Percentiles rank a stretch among this genome's conserved stretches.
Conservation (phyloP, 1,140 invertebrate genomes). For the Apis florea region DNA sequence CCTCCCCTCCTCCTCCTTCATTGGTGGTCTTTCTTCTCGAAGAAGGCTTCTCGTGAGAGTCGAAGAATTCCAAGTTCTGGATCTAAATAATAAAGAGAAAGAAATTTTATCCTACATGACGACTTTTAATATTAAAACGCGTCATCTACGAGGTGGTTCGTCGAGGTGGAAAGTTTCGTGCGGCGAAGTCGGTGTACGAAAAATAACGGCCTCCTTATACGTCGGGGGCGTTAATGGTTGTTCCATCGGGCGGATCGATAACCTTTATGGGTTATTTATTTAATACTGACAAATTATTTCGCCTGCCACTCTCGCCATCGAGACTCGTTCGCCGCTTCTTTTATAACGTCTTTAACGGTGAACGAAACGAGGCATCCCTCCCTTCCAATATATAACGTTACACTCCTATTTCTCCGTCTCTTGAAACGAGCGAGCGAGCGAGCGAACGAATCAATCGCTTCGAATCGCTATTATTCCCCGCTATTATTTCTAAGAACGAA, state of each 20-base stretch:
- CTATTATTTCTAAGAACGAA: no score
- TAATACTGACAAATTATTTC: slow-evolving; percentile 81
- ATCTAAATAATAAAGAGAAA: no score
- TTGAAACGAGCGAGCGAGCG: no score
- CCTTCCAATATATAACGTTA: background rate
- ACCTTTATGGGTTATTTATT: slow-evolving; percentile 80
- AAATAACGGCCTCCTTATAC: slow-evolving; percentile 78
- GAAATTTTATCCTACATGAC: no score
- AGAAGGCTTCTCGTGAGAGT: no score
- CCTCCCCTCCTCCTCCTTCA: background rate
- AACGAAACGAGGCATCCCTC: slow-evolving; percentile 52
- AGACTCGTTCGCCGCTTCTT: slow-evolving; percentile 63
- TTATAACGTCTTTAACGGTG: slow-evolving; percentile 76
- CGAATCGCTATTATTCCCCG: no score
- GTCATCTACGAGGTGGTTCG: no score
- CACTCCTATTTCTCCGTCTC: no score
- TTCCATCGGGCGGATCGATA: slow-evolving; percentile 77
- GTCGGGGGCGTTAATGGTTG: slow-evolving; percentile 79
- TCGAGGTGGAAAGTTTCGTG: no score
- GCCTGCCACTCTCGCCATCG: slow-evolving; percentile 58
- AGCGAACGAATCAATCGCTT: no score
- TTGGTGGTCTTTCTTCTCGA: slow-evolving; percentile 58
- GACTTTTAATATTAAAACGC: no score
- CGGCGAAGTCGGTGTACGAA: slow-evolving; percentile 74
- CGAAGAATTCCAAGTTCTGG: no score